A percentile compares a stretch with the other conserved stretches of the same genome.
These are phyloP conservation scores for Orthosia gothica DNA, from an alignment of 2,888 invertebrate species.

Conservation along the genomic window DNA sequence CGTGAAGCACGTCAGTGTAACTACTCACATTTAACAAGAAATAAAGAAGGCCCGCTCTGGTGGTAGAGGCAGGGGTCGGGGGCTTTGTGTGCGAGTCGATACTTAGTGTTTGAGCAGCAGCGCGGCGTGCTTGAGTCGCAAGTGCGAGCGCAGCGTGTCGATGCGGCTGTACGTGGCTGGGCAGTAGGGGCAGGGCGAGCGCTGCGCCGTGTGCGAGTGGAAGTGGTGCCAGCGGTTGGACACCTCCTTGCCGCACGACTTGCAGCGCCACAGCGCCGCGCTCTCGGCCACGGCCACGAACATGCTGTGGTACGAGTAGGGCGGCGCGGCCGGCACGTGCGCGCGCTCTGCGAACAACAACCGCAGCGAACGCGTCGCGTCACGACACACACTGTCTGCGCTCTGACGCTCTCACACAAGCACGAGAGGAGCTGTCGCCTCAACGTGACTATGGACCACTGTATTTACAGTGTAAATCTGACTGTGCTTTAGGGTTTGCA, in stretches of 20 bases:
- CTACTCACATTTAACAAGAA: conserved; percentile 68
- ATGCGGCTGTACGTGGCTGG: conserved; percentile 97
- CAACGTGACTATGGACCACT: conserved; percentile 9
- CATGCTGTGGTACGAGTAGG: conserved; percentile 96
- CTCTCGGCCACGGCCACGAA: conserved; percentile 94
- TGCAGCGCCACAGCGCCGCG: conserved; percentile 95
- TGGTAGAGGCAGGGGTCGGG: conserved; percentile 67
- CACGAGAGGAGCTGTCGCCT: conserved; percentile 13
- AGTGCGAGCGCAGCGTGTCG: conserved; percentile 96
- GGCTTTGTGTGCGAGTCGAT: conserved; percentile 61
- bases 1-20: conserved; percentile 76
- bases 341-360: conserved; percentile 82
- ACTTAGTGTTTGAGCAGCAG: conserved; percentile 88
- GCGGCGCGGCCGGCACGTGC: conserved; percentile 77
- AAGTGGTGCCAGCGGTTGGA: conserved; percentile 97
- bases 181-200: conserved; percentile 96
- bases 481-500: conserved; percentile 57
- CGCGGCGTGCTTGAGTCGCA: conserved; percentile 94
- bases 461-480: conserved; percentile 50
- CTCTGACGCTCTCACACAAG: conserved; percentile 38
- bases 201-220: conserved; percentile 95
- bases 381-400: conserved; percentile 51
- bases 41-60: conserved; percentile 45
- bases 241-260: conserved; percentile 96
- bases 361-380: conserved; percentile 61